Evolutionary conservation across 2,113 vertebrate species (phyloP), one percentile per base, ranked within the genome.

Genomic region (Microtus oregoni): DNA sequence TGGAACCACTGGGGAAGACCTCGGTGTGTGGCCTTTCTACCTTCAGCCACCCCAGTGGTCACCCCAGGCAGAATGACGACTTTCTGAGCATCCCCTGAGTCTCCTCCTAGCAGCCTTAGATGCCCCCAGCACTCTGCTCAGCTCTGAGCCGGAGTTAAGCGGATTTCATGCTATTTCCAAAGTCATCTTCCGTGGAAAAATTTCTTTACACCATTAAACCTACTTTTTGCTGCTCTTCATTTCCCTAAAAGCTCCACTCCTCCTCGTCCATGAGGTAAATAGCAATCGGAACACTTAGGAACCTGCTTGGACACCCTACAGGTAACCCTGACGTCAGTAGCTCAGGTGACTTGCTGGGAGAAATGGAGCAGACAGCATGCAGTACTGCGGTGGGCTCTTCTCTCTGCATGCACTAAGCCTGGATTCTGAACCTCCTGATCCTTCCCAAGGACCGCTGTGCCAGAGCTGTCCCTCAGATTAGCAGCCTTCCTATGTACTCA

Each of bases 141-240:
- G 81, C 81, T 44, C 81, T 44, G 52, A 96, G 3, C n/a, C 44
- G 13, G 58, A 94, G 65, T 89, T 97, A 96, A 97, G 92, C 3
- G 5, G 96, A 98, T 97, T 98, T 96, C 94, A 92, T 91, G 94
- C 94, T 97, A 97, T 94, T 97, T 97, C 96, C 96, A 97, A 97
- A 97, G 94, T 92, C 94, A 79, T 97, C 96, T 97, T 94, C 93
- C 44, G 50, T 26, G 79, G 90, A 70, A 91, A 89, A 89, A 52
- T 0, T n/a, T 0, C 28, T 89, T 92, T 87, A 78, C 68, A 67
- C 35, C 19, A 4, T 97, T 89, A 96, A 97, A 96, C 94, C 95
- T 96, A 93, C 72, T 97, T 94, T 97, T 81, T 79, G 72, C 78
- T 26, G 81, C 72, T 93, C 73, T 75, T 90, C 28, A 70, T 92